Evolutionary conservation across 30 jellyfish, hydroid and myxozoan species (phyloP).

Genomic region (Pseudorhiza aurosa): DNA sequence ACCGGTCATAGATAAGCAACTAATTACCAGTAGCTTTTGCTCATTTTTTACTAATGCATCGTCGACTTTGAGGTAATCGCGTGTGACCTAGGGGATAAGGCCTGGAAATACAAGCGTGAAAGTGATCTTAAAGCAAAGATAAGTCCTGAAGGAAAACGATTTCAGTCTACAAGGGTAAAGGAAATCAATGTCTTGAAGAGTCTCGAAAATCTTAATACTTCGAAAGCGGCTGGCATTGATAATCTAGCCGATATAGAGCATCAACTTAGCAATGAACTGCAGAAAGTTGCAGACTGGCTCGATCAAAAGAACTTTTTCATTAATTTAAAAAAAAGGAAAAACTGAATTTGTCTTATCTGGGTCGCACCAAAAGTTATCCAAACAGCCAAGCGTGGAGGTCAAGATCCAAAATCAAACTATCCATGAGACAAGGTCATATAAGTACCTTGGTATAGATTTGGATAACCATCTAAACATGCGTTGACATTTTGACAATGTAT

Average conservation of each 20-base stretch:
- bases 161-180: too few species aligned
- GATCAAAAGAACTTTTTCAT: slow-evolving; percentile 20
- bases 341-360: slow-evolving; percentile 38
- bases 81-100: background rate
- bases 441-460: slow-evolving; percentile 63
- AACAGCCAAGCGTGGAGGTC: slow-evolving; percentile 41
- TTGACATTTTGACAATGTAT: slow-evolving; percentile 55
- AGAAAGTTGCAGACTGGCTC: slow-evolving; percentile 48
- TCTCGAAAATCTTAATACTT: slow-evolving; percentile 34
- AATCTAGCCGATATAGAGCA: slow-evolving; percentile 47
- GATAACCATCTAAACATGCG: slow-evolving; percentile 65
- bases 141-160: slow-evolving; percentile 26
- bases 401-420: slow-evolving; percentile 8
- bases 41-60: slow-evolving; percentile 36
- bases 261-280: slow-evolving; percentile 41
- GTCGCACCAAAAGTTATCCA: slow-evolving; percentile 21
- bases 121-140: slow-evolving; percentile 33
- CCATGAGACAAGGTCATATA: slow-evolving; percentile 39
- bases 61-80: background rate
- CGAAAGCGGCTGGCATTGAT: slow-evolving; percentile 41
- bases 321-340: slow-evolving; percentile 22
- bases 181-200: too few species aligned
- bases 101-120: slow-evolving; percentile 6
- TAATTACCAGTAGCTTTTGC: slow-evolving; percentile 28
- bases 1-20: slow-evolving; percentile 17